Evolutionary conservation across 2,888 invertebrate genomes (phyloP).

Genomic region (Magallana nippona): DNA sequence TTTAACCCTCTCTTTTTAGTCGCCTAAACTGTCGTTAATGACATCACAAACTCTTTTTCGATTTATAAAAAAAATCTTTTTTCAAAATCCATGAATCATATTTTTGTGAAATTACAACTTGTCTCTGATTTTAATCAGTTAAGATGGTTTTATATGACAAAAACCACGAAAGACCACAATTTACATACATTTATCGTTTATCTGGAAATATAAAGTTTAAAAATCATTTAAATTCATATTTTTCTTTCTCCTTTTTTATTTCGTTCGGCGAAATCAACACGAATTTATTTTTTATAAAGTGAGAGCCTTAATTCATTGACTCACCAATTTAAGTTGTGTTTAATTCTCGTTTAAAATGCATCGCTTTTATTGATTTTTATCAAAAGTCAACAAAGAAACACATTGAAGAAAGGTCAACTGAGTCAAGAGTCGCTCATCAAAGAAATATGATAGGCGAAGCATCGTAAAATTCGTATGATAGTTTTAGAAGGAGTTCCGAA

Average conservation of each 20-base stretch:
- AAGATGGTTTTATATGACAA: neutral
- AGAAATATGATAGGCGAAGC: neutral
- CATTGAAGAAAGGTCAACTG: neutral
- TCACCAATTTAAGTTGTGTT: slow-evolving; percentile 35
- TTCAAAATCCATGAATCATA: slow-evolving; percentile 16
- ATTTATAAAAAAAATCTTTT: neutral
- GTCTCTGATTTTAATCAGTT: neutral
- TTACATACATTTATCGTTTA: slow-evolving; percentile 27
- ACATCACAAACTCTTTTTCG: slow-evolving; percentile 14
- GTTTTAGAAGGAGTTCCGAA: neutral
- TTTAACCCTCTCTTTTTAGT: neutral
- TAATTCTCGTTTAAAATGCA: slow-evolving; percentile 32
- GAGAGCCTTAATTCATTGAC: neutral
- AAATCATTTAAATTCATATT: slow-evolving; percentile 25
- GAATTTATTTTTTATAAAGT: neutral
- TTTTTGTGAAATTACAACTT: slow-evolving; percentile 26
- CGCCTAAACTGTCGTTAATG: neutral
- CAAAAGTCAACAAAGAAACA: slow-evolving; percentile 38
- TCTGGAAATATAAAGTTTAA: neutral
- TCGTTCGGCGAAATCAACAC: too few relatives aligned
- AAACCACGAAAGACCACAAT: neutral
- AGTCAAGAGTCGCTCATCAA: slow-evolving; percentile 32
- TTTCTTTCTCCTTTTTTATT: neutral
- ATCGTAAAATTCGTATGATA: slow-evolving; percentile 28
- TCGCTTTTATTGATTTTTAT: slow-evolving; percentile 38